Evolutionary conservation across 2,797 vertebrate species (phyloP), one percentile per base, ranked within the genome.

Genomic region (Nothura maculosa): DNA sequence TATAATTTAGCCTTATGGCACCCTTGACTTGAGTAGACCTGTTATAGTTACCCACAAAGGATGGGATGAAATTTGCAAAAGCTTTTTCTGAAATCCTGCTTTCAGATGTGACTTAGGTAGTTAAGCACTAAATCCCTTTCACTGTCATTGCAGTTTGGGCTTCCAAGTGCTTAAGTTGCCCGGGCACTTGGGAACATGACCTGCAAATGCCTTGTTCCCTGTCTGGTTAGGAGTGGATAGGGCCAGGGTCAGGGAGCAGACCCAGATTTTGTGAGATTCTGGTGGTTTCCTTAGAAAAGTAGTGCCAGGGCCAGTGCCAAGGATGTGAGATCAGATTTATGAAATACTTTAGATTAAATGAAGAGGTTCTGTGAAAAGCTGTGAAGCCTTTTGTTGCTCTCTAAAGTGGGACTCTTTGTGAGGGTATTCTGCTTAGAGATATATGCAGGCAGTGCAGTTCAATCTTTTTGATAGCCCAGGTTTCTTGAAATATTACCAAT

Each of bases 81-180:
- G 32, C 60, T 73, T 87, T 87, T 67, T n/a, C n/a, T n/a, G n/a
- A 54, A 89, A 85, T 63, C 40, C 28, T 30, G 7, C 25, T 91
- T 85, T 85, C 3, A 5, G 57, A 48, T 81, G 47, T 36, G 42
- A 50, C 52, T 83, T 81, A 28, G 16, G 77, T 63, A 63, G 47
- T 78, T 87, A 89, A 64, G 57, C 25, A 8, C 81, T 87, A 81
- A 93, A 81, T 85, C 24, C 20, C 9, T 84, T 76, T 91, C 18
- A 14, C 43, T 86, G 3, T 55, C 47, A 17, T 64, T 79, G 43
- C 43, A 69, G 32, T 12, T 76, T 73, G 79, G 55, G 19, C 4
- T 0, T 73, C 45, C 1, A 1, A 80, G 69, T 60, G 50, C 9
- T 69, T 34, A 40, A 47, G 64, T 57, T 60, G 34, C 54, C 70